These are phyloP conservation scores for Morbakka virulenta DNA, from an alignment of 30 jellyfish, hydroid and myxozoan genomes.

Conservation along the genomic window DNA sequence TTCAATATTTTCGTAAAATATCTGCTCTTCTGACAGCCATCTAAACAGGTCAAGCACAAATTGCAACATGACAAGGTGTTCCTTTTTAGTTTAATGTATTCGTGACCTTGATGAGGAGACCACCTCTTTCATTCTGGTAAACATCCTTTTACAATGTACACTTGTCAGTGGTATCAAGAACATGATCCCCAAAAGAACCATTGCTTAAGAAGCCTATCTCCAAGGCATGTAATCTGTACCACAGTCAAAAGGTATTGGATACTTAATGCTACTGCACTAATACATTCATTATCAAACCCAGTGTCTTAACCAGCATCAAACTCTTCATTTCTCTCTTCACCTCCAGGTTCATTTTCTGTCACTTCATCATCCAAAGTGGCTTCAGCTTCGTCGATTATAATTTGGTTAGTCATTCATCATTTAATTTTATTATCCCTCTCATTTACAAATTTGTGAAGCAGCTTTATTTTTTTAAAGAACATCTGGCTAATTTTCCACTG, in stretches of 20 bases:
- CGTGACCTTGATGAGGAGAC: not conserved
- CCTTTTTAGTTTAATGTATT: not conserved
- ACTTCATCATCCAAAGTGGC: not conserved
- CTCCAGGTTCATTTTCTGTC: not conserved
- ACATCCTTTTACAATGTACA: not conserved
- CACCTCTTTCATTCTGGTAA: not conserved
- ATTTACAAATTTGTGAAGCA: no score
- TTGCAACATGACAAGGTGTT: not conserved
- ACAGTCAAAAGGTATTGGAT: not conserved
- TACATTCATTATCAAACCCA: not conserved
- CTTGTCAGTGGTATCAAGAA: not conserved
- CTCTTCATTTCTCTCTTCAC: not conserved
- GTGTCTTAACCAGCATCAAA: not conserved
- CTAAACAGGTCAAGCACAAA: not conserved
- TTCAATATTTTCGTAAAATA: not conserved
- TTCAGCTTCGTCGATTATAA: not conserved
- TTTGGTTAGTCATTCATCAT: not conserved
- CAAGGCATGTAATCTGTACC: not conserved
- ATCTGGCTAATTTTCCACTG: no score
- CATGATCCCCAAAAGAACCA: not conserved
- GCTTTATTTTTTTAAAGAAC: no score
- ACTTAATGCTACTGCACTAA: not conserved
- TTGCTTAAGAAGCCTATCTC: not conserved
- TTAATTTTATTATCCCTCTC: no score
- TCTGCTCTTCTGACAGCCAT: not conserved